phyloP scores from a whole-genome alignment of 2,113 vertebrate genomes.

The Stigmatopora nigra region DNA sequence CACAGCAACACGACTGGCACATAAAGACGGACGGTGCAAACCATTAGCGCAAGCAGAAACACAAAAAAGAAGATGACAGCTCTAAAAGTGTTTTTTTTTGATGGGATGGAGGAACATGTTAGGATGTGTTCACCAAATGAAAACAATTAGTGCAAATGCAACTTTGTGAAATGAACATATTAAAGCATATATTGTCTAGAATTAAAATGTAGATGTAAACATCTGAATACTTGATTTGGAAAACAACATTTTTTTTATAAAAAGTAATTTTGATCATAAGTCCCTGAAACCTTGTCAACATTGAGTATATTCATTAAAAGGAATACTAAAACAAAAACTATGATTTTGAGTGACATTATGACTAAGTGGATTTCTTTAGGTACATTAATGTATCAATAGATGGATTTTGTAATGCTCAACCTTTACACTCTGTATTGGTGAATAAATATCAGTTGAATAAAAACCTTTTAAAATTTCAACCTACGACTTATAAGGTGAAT shows the following conservation, averaged over 20 bases:
- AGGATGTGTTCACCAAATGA: conserved; percentile 31
- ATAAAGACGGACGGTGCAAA: conserved; percentile 12
- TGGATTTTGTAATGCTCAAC: background rate
- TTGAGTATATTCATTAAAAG: no score
- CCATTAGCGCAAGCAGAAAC: conserved; percentile 5
- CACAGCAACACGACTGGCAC: conserved; percentile 81
- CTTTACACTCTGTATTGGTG: background rate
- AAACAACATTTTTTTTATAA: background rate
- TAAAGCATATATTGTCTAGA: conserved; percentile 41
- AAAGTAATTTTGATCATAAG: no score
- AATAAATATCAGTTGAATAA: background rate
- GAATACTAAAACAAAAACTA: no score
- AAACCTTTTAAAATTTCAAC: no score
- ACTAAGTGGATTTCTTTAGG: no score
- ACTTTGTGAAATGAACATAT: conserved; percentile 1
- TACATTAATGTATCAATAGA: no score
- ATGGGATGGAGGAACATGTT: conserved; percentile 35
- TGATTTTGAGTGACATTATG: no score
- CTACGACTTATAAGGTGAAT: no score
- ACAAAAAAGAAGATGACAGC: conserved; percentile 35
- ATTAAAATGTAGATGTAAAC: conserved; percentile 47
- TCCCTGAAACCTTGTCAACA: no score
- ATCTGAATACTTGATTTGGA: conserved; percentile 24
- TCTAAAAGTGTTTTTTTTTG: conserved; percentile 51
- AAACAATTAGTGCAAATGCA: conserved; percentile 40